Evolutionary conservation across 2,797 vertebrate genomes (phyloP), one percentile per base, ranked within the genome.

Genomic region (Gastrophryne carolinensis): DNA sequence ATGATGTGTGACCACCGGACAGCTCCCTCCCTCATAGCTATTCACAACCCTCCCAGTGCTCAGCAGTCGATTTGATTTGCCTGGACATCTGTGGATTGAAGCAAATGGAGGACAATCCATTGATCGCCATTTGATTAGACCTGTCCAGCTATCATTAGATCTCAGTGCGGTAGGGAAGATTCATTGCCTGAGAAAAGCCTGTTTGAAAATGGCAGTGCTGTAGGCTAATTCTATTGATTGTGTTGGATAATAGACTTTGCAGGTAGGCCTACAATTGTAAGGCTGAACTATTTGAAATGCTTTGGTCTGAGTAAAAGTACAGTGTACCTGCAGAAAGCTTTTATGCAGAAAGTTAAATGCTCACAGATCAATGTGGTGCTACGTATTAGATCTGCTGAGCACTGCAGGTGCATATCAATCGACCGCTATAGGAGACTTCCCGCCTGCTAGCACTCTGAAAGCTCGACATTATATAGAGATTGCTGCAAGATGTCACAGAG

Each of bases 121-220:
- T 32, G 54, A 58, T 30, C 35, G 5, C 4, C 26, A 27, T 21
- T 70, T 44, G 53, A 47, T 47, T 47, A 57, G 52, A 44, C 66
- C 19, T 57, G 66, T 57, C 52, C 44, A 30, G 23, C 9, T 41
- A 23, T 69, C 66, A 68, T 54, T 56, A 54, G 49, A 34, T 56
- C 24, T 41, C 34, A 69, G 52, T 57, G 34, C 26, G 17, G 52
- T 57, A 37, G 6, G 4, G n/a, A 69, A 57, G 52, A 69, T 57
- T 67, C 50, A 54, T 54, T 19, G 34, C 53, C 39, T 54, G 65
- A 11, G 29, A 32, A 54, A 15, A 10, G 13, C 17, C 65, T 27
- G 49, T 21, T 35, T 30, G 63, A 53, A 52, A 35, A 66, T 54
- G 24, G 50, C 26, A 56, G 24, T 19, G 64, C 49, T 54, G 50